Base-by-base conservation (phyloP, 2,113 vertebrate species). In the Oncorhynchus tshawytscha region DNA sequence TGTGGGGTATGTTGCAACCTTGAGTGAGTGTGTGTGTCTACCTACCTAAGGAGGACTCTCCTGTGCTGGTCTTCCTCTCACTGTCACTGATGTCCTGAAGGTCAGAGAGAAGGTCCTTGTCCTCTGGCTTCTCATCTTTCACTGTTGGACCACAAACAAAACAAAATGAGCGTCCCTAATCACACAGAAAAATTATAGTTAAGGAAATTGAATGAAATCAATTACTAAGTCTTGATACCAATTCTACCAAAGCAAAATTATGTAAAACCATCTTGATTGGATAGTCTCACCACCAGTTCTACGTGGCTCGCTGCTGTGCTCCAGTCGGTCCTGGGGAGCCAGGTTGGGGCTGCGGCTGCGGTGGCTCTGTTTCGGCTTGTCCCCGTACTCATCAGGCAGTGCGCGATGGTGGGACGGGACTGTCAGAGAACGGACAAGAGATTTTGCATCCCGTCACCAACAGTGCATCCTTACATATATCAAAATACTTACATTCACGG, bases 31-130 rank as follows among this genome's bases (percentile, higher is more conserved):
- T 22, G 34, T 22, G 39, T 11, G 39, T 45, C 39, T 45, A 20
- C 39, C 9, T 89, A 98, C 97, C 97, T 71, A 96, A 90, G 0
- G 97, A 97, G 1, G 97, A 97, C 76, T 95, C 97, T 0, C 94
- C 96, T 0, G 96, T 96, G 85, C 94, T 98, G 68, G 95, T 98
- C 86, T 97, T 99, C 70, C 96, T 94, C 82, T 99, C 98, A 0
- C 94, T 97, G 89, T 96, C 98, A 4, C 98, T 99, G 82, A 99
- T 85, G 62, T 99, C 98, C 82, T 99, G 96, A 1, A 98, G 88
- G 87, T 99, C 97, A 0, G 97, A 96, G 8, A 99, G 92, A 13
- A 94, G 91, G 81, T 98, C 96, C 81, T 95, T 92, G 71, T 92
- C 90, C 67, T 98, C 97, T 18, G 92, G 89, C 67, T 95, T 96